Evolutionary conservation across 2,888 invertebrate genomes (phyloP).

Genomic region (Morinoia aosen): DNA sequence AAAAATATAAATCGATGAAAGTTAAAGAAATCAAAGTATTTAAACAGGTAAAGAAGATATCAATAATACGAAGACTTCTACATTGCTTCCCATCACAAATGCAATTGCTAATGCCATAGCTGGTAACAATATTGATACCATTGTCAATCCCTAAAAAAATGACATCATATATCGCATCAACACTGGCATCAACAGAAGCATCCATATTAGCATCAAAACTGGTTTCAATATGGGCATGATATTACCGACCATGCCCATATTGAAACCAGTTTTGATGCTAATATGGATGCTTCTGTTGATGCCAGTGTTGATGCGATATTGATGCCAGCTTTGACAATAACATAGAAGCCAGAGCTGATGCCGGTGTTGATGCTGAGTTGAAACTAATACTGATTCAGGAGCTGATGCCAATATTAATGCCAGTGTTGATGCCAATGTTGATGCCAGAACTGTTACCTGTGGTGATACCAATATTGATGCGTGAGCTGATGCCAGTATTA

Average conservation of each 20-base stretch:
- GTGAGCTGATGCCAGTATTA: neutral
- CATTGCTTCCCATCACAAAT: too few species aligned
- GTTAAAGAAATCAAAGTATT: too few species aligned
- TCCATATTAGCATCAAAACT: neutral
- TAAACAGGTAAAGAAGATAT: too few species aligned
- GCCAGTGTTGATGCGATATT: neutral
- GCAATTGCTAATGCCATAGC: too few species aligned
- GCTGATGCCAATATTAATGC: neutral
- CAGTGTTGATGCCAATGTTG: neutral
- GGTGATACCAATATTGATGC: neutral
- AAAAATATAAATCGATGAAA: too few species aligned
- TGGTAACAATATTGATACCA: too few species aligned
- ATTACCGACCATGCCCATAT: too few species aligned
- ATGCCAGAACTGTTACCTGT: neutral
- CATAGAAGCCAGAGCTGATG: neutral
- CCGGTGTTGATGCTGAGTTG: neutral
- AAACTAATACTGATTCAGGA: neutral
- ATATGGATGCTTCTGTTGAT: neutral
- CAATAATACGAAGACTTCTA: too few species aligned
- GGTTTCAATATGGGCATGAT: too few species aligned
- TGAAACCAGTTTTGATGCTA: neutral
- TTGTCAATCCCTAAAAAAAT: too few species aligned
- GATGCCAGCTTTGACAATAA: neutral
- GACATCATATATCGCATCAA: too few species aligned
- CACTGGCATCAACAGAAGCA: neutral